Base-by-base conservation (phyloP, 2,797 vertebrate species). In the Myripristis murdjan region DNA sequence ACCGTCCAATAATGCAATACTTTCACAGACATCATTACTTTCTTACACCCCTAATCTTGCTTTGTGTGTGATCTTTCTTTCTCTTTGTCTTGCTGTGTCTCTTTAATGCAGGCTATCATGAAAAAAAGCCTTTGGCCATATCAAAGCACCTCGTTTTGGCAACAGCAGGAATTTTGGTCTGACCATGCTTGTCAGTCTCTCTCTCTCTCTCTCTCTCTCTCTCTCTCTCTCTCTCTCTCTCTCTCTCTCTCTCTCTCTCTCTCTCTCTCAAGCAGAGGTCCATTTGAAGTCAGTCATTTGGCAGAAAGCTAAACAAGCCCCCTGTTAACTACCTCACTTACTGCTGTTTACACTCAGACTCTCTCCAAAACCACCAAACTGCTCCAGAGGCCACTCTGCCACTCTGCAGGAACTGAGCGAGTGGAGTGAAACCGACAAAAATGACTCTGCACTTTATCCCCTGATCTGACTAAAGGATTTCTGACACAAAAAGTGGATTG, bases 201-300 rank as follows among this genome's bases (percentile, higher is more conserved):
- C 11, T 49, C 60, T 44, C 28, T 51, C 46, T 51, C 15, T 70
- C 35, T 41, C 23, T 51, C 43, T 26, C 18, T 57, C 26, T 65
- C 26, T 44, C 16, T 48, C 6, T 74, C 35, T 56, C 20, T 59
- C 49, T 55, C 15, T 53, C 26, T 56, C 33, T 46, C 2, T 2
- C 48, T 53, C 33, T 47, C 22, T 46, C 26, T 65, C 26, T 44
- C 16, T 48, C 6, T 74, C 35, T 56, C 20, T 59, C 49, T 55
- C 15, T 53, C 26, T 56, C 33, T 46, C 2, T 2, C 48, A 52
- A 57, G 83, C 58, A 53, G 28, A 54, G 78, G 35, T 72, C 78
- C 83, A 85, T 93, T 93, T 90, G 88, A 91, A 85, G 73, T 82
- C 82, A 87, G 89, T 90, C 86, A 91, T 92, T 90, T 91, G 75